Base-by-base conservation (phyloP, 2,113 vertebrate genomes). In the Uria lomvia region DNA sequence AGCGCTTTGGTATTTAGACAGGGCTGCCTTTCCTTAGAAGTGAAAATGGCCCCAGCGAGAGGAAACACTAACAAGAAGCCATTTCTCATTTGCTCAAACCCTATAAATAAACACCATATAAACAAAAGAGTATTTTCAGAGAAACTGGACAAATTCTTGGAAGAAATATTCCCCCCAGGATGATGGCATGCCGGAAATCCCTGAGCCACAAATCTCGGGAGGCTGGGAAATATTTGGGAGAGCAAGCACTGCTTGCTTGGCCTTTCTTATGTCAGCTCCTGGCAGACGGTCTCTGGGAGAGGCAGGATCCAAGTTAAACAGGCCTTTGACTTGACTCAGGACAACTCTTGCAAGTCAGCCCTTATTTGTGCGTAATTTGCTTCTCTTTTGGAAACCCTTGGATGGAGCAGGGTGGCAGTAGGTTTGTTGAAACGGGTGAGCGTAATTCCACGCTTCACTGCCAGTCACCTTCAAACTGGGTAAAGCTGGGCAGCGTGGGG, bases 121-220 rank as follows among this genome's bases (percentile, higher is more conserved):
- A 94, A 91, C 58, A 93, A 62, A 79, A 59, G 12, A 32, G 26
- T 65, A 45, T 92, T 88, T 92, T 80, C 84, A 80, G 79, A 73
- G 63, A 43, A 83, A 58, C 29, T 47, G 72, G 36, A 67, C 7
- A 47, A 53, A 62, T 42, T 74, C 36, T 70, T 53, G 45, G 73
- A 73, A 58, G 60, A 86, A 88, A 56, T 92, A 67, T 34, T 87
- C 14, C 36, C 66, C 30, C 40, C 9, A 36, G 78, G 27, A 47
- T 43, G 27, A 72, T 27, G n/a, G 58, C 53, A 88, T 19, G 40
- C 82, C 82, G 77, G 74, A 95, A 94, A 88, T 62, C 62, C 43
- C 66, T 40, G 12, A 72, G 58, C 85, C 74, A 75, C 65, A 75
- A 32, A 79, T 76, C 85, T 40, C 1, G 0, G 8, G 60, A 81